These are phyloP conservation scores for Leguminivora glycinivorella DNA, from an alignment of 1,140 invertebrate genomes.

Conservation along the genomic window DNA sequence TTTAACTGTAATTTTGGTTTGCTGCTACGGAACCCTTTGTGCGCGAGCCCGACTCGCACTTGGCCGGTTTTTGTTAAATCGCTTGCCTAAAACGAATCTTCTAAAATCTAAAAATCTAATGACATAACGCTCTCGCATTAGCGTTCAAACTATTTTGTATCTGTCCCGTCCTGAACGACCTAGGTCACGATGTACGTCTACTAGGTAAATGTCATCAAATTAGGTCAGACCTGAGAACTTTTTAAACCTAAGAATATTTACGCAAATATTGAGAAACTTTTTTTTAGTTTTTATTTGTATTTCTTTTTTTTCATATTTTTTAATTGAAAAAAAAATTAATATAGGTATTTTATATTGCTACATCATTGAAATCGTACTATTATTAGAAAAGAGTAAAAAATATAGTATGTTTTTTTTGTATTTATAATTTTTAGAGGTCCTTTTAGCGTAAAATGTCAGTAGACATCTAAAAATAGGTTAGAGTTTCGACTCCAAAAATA, in stretches of 20 bases:
- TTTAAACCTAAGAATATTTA: constrained; percentile 30
- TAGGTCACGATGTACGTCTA: constrained; percentile 43
- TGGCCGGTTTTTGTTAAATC: no score
- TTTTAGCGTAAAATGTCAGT: neutral
- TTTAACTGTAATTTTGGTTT: no score
- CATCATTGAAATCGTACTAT: no score
- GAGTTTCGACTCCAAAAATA: neutral
- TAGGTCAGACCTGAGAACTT: constrained; percentile 46
- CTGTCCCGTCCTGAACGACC: constrained; percentile 39
- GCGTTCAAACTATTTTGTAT: constrained; percentile 5
- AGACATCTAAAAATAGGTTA: constrained; percentile 4
- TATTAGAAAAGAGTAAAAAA: neutral
- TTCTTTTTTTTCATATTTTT: neutral
- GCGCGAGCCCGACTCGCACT: no score
- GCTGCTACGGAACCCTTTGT: no score
- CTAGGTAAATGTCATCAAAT: constrained; percentile 58
- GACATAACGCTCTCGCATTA: neutral
- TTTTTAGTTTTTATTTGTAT: neutral
- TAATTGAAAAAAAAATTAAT: no score
- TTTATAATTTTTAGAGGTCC: neutral
- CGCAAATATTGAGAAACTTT: constrained; percentile 38
- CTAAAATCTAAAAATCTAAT: neutral
- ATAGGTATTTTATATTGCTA: no score
- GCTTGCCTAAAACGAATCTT: neutral
- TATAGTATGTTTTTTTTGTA: neutral